A percentile compares a stretch with the other conserved stretches of the same genome.
Evolutionary conservation across 2,113 vertebrate species (phyloP).

Genomic region (Hippocampus comes): DNA sequence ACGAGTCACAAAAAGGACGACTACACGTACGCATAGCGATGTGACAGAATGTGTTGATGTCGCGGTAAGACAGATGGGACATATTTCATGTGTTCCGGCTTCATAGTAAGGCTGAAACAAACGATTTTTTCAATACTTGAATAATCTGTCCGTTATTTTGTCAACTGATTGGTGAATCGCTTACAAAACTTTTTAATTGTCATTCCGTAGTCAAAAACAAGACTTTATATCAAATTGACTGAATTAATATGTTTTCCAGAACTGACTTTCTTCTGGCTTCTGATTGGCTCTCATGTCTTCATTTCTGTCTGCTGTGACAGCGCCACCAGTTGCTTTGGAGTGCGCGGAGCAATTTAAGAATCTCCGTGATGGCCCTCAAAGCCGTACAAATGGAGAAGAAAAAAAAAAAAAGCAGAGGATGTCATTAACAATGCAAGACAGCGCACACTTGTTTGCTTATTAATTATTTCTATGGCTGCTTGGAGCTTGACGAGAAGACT

Average conservation of each 20-base stretch:
- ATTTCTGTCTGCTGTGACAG: not conserved
- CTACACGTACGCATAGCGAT: not conserved
- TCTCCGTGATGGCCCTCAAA: not conserved
- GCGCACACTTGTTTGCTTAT: constrained; percentile 1
- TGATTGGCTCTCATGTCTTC: not conserved
- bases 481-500: not conserved
- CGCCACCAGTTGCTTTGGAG: not conserved
- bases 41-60: not conserved
- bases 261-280: not conserved
- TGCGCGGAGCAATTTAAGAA: not conserved
- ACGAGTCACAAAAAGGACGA: not conserved
- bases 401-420: not conserved
- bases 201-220: no score
- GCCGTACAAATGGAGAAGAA: not conserved
- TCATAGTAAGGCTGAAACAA: not conserved
- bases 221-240: no score
- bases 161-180: no score
- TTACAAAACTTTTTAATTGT: no score
- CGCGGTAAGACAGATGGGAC: not conserved
- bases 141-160: no score
- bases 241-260: not conserved
- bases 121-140: no score
- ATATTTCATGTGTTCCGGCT: not conserved
- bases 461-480: not conserved
- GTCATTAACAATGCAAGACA: not conserved